Evolutionary conservation across 2,888 invertebrate genomes (phyloP), one percentile per base, ranked within the genome.

Genomic region (Hirtodrosophila cameraria): DNA sequence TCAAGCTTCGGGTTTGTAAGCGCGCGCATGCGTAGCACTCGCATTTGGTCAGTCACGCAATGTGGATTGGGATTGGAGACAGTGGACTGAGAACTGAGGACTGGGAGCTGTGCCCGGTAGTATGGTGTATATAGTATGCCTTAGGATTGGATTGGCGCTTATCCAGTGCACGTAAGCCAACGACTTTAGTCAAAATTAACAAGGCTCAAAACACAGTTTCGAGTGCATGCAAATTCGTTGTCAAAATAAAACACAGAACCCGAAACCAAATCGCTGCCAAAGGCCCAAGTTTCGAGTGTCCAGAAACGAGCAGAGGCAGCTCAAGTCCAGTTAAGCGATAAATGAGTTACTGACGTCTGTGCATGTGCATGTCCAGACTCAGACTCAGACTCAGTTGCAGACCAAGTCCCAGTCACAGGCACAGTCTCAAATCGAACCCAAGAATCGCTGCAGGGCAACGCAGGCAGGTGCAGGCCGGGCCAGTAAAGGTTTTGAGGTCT

Each of bases 221-320:
- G 74, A 85, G 62, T 79, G 87, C 88, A 89, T 89, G 88, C 88
- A 88, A 89, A 89, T 88, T 88, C 88, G 88, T 86, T 88, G 89
- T 89, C 82, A 62, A 86, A 88, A 78, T 78, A 72, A 62, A 74
- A 67, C 45, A 50, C 54, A 27, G 28, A 61, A 43, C 20, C 30
- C 48, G 13, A 58, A 68, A 63, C 30, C 36, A 53, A 61, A 64
- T 39, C 46, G 49, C 31, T 20, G 36, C 41, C 55, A 35, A 35
- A 27, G 43, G 39, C 49, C 31, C 27, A 11, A 30, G 41, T 30
- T 33, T 28, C 20, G 15, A 15, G 52, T 52, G 18, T 31, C 59
- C 41, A 30, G 27, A 12, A 12, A 31, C 41, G 15, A 67, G 28
- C 31, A 7, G 25, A 30, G 33, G 18, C 41, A 30, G 38, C 42